Base-by-base conservation (phyloP, 2,797 vertebrate genomes). In the Phrynocephalus guinanensis region DNA sequence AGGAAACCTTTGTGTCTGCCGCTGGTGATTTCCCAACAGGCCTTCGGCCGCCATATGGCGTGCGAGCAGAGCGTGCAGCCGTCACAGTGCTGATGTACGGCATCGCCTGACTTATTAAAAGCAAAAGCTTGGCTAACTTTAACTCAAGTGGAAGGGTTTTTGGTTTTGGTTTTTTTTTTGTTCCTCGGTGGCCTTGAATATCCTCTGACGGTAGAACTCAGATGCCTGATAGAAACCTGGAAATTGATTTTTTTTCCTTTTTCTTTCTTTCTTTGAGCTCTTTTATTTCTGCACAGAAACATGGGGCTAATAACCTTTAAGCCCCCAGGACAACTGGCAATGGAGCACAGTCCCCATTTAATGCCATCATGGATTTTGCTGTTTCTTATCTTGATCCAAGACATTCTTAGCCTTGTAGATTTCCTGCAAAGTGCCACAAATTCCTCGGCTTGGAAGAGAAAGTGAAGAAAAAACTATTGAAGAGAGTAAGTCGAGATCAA, bases 1-100 rank as follows among this genome's bases (percentile, higher is more conserved):
- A 9, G 11, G 83, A 66, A 89, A 18, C 52, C 77, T 73, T 30
- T 60, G 24, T 16, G 70, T 56, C 66, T 38, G 26, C 22, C 11
- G 63, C 68, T 84, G 67, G 7, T 0, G 0, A 8, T 60, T 60
- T 89, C 84, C 86, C 0, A 0, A 16, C 10, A 20, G 28, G 68
- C 60, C 71, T 8, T 11, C 67, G 38, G 30, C 33, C 68, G 33
- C 79, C 73, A 24, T 75, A 26, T 77, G 86, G 85, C 28, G 15
- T 0, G 0, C 8, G 22, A 24, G 76, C 38, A 18, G 38, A n/a
- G 72, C 6, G 24, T 82, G 68, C 30, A 0, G 56, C 15, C 2
- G 15, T 1, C 44, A 3, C 56, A 0, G 9, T 79, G 52, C 87
- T 68, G 78, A 11, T 22, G n/a, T 22, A 1, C 11, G 63, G 44